Conservation (phyloP, 2,113 vertebrate genomes). For the Melanostigma gelatinosum region DNA sequence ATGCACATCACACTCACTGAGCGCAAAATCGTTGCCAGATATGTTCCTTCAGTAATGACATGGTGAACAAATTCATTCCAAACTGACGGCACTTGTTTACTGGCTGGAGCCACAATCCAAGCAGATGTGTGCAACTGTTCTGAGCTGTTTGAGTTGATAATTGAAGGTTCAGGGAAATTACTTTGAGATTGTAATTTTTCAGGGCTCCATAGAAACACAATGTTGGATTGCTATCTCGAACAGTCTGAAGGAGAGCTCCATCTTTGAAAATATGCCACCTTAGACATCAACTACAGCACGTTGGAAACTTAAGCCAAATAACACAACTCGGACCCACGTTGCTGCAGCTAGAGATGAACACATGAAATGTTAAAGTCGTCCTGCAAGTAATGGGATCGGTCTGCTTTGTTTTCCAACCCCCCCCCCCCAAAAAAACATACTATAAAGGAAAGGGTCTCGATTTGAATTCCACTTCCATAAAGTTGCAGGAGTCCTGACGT, state of each 20-base stretch:
- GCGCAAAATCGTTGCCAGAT: not conserved
- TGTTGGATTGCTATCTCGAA: not conserved
- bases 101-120: not conserved
- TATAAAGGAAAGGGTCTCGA: not conserved
- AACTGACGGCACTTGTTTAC: slow-evolving; percentile 1
- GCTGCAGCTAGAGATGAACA: not conserved
- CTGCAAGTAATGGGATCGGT: not conserved
- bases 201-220: not conserved
- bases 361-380: not conserved
- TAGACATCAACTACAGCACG: not conserved
- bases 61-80: slow-evolving; percentile 8
- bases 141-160: not conserved
- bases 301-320: slow-evolving; percentile 18
- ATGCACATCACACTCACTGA: slow-evolving; percentile 18
- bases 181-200: not conserved
- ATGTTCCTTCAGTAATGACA: slow-evolving; percentile 10
- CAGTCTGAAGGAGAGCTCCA: not conserved
- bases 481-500: not conserved
- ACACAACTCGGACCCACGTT: not conserved
- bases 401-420: not conserved
- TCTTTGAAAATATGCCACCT: not conserved
- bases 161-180: not conserved
- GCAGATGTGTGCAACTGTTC: not conserved
- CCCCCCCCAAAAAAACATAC: not conserved
- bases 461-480: slow-evolving; percentile 12